Evolutionary conservation across 1,140 invertebrate genomes (phyloP).

Genomic region (Panagrolaimus sp.): DNA sequence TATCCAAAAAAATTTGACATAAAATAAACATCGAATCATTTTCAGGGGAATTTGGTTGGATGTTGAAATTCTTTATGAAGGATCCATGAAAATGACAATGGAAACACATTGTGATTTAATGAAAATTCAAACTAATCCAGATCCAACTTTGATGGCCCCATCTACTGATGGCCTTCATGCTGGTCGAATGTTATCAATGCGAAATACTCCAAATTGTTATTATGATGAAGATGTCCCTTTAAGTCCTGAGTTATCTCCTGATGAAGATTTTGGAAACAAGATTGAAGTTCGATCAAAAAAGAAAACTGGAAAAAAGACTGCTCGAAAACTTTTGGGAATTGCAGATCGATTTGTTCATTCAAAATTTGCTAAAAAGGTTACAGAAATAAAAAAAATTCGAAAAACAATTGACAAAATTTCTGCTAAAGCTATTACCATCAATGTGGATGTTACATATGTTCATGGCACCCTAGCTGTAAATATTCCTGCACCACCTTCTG

Average conservation of each 20-base stretch:
- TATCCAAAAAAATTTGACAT: too few species aligned
- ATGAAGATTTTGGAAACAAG: conserved; percentile 56
- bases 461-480: conserved; percentile 81
- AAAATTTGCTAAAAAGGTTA: conserved; percentile 77
- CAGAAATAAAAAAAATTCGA: conserved; percentile 64
- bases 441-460: conserved; percentile 77
- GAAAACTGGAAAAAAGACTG: conserved; percentile 37
- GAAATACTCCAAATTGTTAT: conserved; percentile 34
- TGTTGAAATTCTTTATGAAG: conserved; percentile 81
- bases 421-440: conserved; percentile 81
- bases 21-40: too few species aligned
- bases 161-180: conserved; percentile 4
- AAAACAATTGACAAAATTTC: conserved; percentile 67
- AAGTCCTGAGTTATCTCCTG: conserved; percentile 49
- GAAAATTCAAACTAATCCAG: conserved; percentile 66
- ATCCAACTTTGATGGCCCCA: neutral
- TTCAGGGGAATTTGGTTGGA: too few species aligned
- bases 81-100: conserved; percentile 77
- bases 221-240: conserved; percentile 56
- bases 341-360: conserved; percentile 83
- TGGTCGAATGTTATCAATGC: conserved; percentile 16
- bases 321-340: conserved; percentile 62
- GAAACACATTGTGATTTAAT: conserved; percentile 90
- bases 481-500: conserved; percentile 83
- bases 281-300: conserved; percentile 22